Percentiles rank a stretch among this genome's conserved stretches.
phyloP scores from a whole-genome alignment of 2,797 vertebrate genomes.

The Sebastes kiyomatsui region DNA sequence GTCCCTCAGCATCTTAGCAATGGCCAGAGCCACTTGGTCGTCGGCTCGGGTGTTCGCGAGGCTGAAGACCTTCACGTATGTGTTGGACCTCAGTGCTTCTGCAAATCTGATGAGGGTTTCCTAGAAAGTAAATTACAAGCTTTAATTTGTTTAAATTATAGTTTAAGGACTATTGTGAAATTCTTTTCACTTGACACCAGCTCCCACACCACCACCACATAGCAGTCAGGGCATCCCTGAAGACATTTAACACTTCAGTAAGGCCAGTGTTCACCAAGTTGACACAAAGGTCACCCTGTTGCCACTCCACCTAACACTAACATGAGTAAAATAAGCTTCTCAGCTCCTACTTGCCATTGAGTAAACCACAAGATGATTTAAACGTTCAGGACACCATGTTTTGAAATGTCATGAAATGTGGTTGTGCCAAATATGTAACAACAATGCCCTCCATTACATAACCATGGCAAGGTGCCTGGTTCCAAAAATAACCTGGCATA shows the following conservation, averaged over 20 bases:
- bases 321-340: background rate
- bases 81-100: constrained; percentile 90
- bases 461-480: background rate
- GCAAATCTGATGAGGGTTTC: constrained; percentile 90
- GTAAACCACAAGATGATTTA: background rate
- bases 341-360: background rate
- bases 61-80: constrained; percentile 88
- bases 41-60: constrained; percentile 94
- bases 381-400: background rate
- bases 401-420: background rate
- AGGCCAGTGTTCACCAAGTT: background rate
- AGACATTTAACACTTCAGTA: background rate
- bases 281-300: background rate
- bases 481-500: constrained; percentile 16
- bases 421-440: background rate
- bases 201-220: background rate
- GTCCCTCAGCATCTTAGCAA: constrained; percentile 90
- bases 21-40: constrained; percentile 88
- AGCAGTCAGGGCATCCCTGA: background rate
- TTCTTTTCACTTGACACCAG: background rate
- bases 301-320: background rate
- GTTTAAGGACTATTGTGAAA: background rate
- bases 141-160: background rate
- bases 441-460: background rate
- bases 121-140: constrained; percentile 43